Conservation (phyloP, 2,888 invertebrate genomes). For the Lepeophtheirus nordmannii region DNA sequence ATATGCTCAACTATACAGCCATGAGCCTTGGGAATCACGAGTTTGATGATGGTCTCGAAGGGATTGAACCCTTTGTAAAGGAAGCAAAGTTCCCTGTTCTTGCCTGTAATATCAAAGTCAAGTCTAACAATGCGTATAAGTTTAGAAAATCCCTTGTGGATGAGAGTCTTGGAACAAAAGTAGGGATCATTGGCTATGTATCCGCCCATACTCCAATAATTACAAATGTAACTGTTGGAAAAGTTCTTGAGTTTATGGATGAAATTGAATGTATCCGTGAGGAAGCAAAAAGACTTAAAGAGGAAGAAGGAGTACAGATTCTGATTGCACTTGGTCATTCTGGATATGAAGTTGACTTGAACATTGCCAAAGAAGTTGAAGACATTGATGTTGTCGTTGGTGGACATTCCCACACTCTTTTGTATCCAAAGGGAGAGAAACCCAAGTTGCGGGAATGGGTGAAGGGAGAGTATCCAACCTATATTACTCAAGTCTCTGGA, state of each 20-base stretch:
- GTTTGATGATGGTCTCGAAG: constrained; percentile 58
- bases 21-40: constrained; percentile 55
- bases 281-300: constrained; percentile 47
- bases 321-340: constrained; percentile 70
- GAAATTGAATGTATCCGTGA: constrained; percentile 49
- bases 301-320: constrained; percentile 49
- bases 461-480: constrained; percentile 23
- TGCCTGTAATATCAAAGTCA: constrained; percentile 46
- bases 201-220: constrained; percentile 48
- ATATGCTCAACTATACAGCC: constrained; percentile 20
- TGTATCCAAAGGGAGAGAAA: constrained; percentile 42
- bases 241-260: constrained; percentile 41
- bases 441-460: constrained; percentile 7
- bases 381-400: constrained; percentile 69
- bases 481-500: constrained; percentile 10
- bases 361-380: constrained; percentile 48
- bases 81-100: constrained; percentile 49
- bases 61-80: constrained; percentile 53
- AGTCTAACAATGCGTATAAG: not conserved
- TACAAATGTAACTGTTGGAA: constrained; percentile 35
- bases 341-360: constrained; percentile 45
- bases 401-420: constrained; percentile 62
- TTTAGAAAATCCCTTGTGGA: constrained; percentile 39
- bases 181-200: constrained; percentile 65
- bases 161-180: constrained; percentile 32